Evolutionary conservation across 2,797 vertebrate species (phyloP), one percentile per base, ranked within the genome.

Genomic region (Loriculus beryllinus): DNA sequence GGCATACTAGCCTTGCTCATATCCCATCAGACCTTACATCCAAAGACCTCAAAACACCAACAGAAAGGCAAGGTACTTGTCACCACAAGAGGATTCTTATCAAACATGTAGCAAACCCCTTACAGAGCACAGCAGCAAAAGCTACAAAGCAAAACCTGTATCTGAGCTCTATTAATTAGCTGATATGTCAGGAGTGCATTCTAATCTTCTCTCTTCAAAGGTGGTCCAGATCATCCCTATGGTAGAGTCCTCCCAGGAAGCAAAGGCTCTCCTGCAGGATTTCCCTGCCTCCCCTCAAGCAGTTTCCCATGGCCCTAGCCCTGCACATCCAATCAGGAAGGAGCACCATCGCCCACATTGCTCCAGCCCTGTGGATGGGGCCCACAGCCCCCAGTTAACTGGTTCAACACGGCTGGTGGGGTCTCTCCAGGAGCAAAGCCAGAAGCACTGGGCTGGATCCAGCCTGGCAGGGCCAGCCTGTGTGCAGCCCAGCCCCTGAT

Each of bases 31-130:
- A 88, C 77, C 62, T 72, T 67, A 54, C 4, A 84, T 17, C 69
- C 64, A 49, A 65, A 94, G 91, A 33, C 69, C 80, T 95, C 80
- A 78, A 43, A 94, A 64, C 29, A n/a, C 26, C 67, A 76, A 65
- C 65, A 78, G 80, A 54, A 68, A 69, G 48, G 63, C 63, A 65
- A 69, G 59, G 80, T 35, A 17, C 87, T 57, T 69, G 82, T 75
- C 5, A 8, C 72, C 90, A 65, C 77, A 43, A 31, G 57, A 90
- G 70, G 49, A 62, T 72, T 52, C 74, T 93, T 76, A 76, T 43
- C 35, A 3, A 59, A 49, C 10, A 0, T 1, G 14, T 10, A 45
- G 63, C 57, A 54, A 83, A 42, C 17, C 37, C 79, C 90, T 92
- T 22, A 21, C 7, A 0, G 72, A 56, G 17, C 65, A 39, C 9